These are phyloP conservation scores for Spizaetus ornatus DNA, from an alignment of 2,113 vertebrate genomes.

Conservation along the genomic window DNA sequence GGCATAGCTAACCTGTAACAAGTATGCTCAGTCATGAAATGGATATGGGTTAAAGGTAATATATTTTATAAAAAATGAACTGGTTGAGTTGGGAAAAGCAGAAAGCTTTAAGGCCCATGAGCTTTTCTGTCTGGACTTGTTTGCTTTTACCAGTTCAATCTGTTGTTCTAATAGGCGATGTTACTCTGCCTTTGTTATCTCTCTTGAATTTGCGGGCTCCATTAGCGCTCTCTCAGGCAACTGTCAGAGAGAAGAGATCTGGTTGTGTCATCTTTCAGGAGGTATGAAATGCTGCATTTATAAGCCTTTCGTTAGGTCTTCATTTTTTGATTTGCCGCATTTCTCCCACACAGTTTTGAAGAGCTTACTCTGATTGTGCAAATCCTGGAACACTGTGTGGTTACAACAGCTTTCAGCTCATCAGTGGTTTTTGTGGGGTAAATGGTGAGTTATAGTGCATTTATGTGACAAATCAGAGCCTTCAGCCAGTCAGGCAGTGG, in stretches of 20 bases:
- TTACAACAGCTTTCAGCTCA: neutral
- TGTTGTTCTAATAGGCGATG: neutral
- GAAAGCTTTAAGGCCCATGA: neutral
- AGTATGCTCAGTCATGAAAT: neutral
- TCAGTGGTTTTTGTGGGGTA: neutral
- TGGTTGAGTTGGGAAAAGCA: neutral
- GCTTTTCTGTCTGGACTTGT: neutral
- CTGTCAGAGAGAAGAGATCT: neutral
- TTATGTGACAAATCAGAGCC: neutral
- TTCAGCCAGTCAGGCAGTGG: neutral
- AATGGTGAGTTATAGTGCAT: neutral
- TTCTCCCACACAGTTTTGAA: neutral
- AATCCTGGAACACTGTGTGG: neutral
- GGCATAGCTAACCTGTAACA: neutral
- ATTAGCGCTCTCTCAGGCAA: neutral
- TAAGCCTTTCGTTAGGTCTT: neutral
- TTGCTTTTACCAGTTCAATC: neutral
- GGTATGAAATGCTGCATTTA: neutral
- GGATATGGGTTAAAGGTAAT: neutral
- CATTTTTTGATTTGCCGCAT: neutral
- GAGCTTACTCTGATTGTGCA: neutral
- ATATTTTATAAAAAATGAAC: neutral
- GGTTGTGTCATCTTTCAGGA: neutral
- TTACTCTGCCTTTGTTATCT: neutral
- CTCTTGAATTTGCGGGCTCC: neutral